Evolutionary conservation across 2,797 vertebrate genomes (phyloP).

Genomic region (Helicolenus hilgendorfi): DNA sequence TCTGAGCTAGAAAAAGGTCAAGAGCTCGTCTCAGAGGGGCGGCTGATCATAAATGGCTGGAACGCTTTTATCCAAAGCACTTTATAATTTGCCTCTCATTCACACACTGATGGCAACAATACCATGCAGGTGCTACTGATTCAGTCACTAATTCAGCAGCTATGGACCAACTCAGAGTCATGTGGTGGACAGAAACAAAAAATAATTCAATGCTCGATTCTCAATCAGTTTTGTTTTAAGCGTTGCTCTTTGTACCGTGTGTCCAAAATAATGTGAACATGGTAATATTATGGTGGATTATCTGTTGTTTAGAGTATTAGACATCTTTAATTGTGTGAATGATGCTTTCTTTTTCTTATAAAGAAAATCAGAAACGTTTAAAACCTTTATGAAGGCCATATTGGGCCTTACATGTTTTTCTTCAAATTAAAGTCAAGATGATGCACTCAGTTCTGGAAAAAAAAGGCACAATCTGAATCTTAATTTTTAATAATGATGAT

Average conservation of each 20-base stretch:
- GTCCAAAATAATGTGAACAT: not conserved
- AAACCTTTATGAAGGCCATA: not conserved
- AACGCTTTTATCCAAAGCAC: not conserved
- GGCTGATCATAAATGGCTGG: not conserved
- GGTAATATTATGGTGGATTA: not conserved
- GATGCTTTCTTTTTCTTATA: not conserved
- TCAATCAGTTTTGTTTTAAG: not conserved
- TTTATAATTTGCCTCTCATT: not conserved
- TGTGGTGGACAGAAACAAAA: not conserved
- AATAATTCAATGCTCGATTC: not conserved
- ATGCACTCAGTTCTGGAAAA: not conserved
- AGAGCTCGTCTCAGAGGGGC: not conserved
- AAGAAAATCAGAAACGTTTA: not conserved
- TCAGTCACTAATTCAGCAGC: not conserved
- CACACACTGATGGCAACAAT: not conserved
- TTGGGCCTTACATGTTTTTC: not conserved
- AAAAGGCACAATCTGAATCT: not conserved
- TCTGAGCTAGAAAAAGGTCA: slow-evolving; percentile 4
- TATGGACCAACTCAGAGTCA: not conserved
- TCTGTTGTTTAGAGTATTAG: not conserved
- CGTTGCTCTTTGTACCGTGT: not conserved
- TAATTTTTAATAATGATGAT: no score
- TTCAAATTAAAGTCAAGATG: no score
- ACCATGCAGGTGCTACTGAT: not conserved
- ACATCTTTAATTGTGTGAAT: not conserved